These are phyloP conservation scores for Sterrhoptilus dennistouni DNA, from an alignment of 2,113 vertebrate genomes.

Conservation along the genomic window DNA sequence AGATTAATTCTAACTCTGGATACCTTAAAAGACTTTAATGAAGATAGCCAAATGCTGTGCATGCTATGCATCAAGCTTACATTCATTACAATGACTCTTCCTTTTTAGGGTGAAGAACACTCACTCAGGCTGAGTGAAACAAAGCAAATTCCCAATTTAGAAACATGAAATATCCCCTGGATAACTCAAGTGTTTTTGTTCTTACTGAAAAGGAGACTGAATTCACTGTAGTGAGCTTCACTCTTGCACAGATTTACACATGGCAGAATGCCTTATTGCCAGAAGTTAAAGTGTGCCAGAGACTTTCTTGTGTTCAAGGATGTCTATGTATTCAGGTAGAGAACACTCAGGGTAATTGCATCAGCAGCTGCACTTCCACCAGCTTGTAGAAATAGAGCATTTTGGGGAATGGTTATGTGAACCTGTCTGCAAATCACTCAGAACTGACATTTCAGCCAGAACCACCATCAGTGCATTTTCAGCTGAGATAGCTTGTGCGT, in stretches of 20 bases:
- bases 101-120: conserved; percentile 55
- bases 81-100: not conserved
- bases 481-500: not conserved
- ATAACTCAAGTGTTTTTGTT: conserved; percentile 1
- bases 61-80: not conserved
- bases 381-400: not conserved
- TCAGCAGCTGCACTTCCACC: not conserved
- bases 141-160: conserved; percentile 60
- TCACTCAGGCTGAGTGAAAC: not conserved
- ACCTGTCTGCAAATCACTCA: not conserved
- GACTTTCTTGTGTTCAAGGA: not conserved
- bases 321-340: not conserved
- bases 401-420: not conserved
- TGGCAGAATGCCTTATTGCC: not conserved
- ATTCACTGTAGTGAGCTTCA: not conserved
- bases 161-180: conserved; percentile 32
- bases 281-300: not conserved
- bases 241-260: rapidly evolving
- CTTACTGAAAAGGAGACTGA: conserved; percentile 1
- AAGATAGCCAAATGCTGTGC: not conserved
- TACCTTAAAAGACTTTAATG: conserved; percentile 22
- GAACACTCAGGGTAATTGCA: not conserved
- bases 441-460: not conserved
- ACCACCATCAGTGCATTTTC: rapidly evolving
- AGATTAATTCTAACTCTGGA: not conserved